phyloP scores from a whole-genome alignment of 64 coral and sea anemone genomes.

The Acropora tenuis region DNA sequence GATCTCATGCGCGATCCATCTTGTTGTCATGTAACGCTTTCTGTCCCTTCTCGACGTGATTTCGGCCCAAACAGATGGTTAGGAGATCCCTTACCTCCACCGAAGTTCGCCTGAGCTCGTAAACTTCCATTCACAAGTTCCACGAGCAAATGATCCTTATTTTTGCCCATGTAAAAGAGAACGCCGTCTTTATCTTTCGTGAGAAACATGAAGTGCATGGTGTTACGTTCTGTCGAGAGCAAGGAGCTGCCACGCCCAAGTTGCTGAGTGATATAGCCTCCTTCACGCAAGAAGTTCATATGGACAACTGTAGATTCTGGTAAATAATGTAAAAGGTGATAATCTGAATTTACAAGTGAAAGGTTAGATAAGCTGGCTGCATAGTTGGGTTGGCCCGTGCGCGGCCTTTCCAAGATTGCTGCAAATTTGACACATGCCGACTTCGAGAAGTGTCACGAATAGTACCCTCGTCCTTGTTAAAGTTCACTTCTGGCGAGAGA shows the following conservation, averaged over 20 bases:
- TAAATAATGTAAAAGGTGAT: background rate
- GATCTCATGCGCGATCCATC: too few relatives aligned
- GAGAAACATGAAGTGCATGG: constrained; percentile 67
- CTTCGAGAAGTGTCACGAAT: too few relatives aligned
- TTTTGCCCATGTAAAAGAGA: constrained; percentile 56
- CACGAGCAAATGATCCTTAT: constrained; percentile 61
- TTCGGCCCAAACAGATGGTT: background rate
- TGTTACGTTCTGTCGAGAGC: constrained; percentile 38
- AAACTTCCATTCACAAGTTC: constrained; percentile 74
- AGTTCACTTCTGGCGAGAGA: too few relatives aligned
- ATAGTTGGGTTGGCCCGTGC: too few relatives aligned
- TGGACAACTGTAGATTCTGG: background rate
- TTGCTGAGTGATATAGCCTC: constrained; percentile 21
- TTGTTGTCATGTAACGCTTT: too few relatives aligned
- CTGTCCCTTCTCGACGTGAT: too few relatives aligned
- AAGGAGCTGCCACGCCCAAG: constrained; percentile 3
- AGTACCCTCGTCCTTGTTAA: too few relatives aligned
- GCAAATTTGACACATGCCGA: too few relatives aligned
- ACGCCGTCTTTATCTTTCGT: constrained; percentile 48
- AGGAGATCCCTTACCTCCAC: constrained; percentile 58
- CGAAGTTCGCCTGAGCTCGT: constrained; percentile 51
- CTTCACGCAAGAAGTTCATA: background rate
- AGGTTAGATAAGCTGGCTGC: too few relatives aligned
- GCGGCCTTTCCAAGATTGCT: too few relatives aligned
- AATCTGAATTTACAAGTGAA: background rate